A percentile compares a stretch with the other conserved stretches of the same genome.
Evolutionary conservation across 2,888 invertebrate genomes (phyloP).

Genomic region (Deilephila elpenor): DNA sequence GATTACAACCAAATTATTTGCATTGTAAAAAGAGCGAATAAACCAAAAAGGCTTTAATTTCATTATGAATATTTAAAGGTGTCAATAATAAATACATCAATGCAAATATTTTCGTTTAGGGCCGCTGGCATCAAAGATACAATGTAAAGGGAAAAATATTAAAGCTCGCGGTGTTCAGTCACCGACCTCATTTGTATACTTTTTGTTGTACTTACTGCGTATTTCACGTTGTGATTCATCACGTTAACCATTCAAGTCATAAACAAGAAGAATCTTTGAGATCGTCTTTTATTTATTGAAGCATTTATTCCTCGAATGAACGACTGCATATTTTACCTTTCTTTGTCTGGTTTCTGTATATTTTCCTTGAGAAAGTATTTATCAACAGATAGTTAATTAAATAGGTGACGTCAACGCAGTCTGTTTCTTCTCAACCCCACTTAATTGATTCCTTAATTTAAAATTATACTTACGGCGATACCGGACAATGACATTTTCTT

Average conservation of each 20-base stretch:
- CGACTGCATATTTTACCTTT: conserved; percentile 46
- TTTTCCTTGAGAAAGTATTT: conserved; percentile 35
- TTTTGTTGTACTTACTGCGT: conserved; percentile 44
- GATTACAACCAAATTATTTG: too few species aligned
- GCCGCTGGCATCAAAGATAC: neutral
- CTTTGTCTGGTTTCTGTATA: conserved; percentile 39
- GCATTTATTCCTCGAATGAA: conserved; percentile 41
- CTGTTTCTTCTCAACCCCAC: neutral
- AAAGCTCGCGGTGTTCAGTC: conserved; percentile 40
- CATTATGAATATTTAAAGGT: neutral
- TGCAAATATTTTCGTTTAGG: neutral
- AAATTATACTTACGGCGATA: neutral
- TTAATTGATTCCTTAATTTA: conserved; percentile 2
- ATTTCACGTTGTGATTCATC: conserved; percentile 53
- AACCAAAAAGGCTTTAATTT: neutral
- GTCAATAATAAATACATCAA: neutral
- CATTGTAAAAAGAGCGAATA: neutral
- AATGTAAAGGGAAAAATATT: neutral
- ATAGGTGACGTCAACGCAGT: neutral
- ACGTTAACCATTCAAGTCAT: conserved; percentile 44
- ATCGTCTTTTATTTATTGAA: conserved; percentile 42
- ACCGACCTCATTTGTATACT: conserved; percentile 45
- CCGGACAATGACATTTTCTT: neutral
- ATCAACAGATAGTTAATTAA: conserved; percentile 1
- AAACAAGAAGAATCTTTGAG: conserved; percentile 39